A percentile compares a stretch with the other conserved stretches of the same genome.
Evolutionary conservation across 1,140 invertebrate species (phyloP).

Genomic region (Lycorma delicatula): DNA sequence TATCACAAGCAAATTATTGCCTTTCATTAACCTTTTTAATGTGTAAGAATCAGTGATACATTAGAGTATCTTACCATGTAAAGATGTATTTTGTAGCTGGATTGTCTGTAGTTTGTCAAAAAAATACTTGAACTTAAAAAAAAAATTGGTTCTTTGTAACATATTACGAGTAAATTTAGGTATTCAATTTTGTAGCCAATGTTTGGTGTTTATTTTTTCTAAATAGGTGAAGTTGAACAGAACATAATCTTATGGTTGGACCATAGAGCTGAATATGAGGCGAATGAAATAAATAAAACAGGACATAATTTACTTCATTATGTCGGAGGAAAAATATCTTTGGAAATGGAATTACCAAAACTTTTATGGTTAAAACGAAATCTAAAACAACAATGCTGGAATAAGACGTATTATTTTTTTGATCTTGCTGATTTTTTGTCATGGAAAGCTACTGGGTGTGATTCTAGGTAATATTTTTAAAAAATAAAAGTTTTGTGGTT

Average conservation of each 20-base stretch:
- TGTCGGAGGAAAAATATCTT: constrained; percentile 84
- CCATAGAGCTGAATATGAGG: constrained; percentile 77
- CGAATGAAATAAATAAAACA: constrained; percentile 69
- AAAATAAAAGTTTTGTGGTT: constrained; percentile 1
- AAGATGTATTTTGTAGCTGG: too few species aligned
- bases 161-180: too few species aligned
- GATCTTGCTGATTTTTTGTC: constrained; percentile 92
- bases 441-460: constrained; percentile 75
- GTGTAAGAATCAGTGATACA: too few species aligned
- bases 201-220: constrained; percentile 12
- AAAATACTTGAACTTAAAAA: too few species aligned
- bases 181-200: too few species aligned
- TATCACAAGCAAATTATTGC: too few species aligned
- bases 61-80: too few species aligned
- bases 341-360: constrained; percentile 95
- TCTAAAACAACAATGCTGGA: constrained; percentile 55
- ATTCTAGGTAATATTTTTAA: constrained; percentile 46
- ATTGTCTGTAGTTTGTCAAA: too few species aligned
- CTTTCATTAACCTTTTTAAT: too few species aligned
- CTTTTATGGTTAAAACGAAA: constrained; percentile 89
- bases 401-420: constrained; percentile 65
- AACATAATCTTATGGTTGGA: constrained; percentile 98
- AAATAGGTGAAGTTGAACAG: constrained; percentile 49
- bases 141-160: too few species aligned
- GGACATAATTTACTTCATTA: constrained; percentile 69